phyloP scores from a whole-genome alignment of 2,888 invertebrate species.

The Tetranychus piercei region DNA sequence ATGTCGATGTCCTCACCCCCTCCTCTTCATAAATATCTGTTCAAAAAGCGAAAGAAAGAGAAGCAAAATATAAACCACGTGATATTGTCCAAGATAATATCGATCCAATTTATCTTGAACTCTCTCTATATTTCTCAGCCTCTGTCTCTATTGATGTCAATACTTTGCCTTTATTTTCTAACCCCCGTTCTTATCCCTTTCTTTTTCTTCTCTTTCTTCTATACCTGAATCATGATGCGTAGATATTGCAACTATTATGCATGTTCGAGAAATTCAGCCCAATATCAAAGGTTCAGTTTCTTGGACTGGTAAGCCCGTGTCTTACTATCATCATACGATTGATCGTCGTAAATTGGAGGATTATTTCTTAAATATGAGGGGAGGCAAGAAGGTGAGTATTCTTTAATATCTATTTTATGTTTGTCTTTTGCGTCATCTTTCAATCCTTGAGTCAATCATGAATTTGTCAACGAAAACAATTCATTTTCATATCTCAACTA shows the following conservation, averaged over 20 bases:
- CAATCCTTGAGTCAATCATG: neutral
- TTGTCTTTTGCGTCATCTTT: neutral
- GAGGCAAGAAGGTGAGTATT: slow-evolving; percentile 46
- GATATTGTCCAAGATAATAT: too few relatives aligned
- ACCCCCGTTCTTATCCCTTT: slow-evolving; percentile 1
- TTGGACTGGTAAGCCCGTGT: slow-evolving; percentile 97
- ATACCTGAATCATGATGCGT: slow-evolving; percentile 20
- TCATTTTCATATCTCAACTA: neutral
- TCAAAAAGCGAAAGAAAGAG: neutral
- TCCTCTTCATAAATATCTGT: neutral
- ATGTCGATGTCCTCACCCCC: slow-evolving; percentile 3
- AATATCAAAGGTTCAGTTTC: slow-evolving; percentile 75
- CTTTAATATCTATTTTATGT: neutral
- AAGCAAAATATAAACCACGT: too few relatives aligned
- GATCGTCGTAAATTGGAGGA: slow-evolving; percentile 84
- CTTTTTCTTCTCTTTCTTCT: neutral
- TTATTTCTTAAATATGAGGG: slow-evolving; percentile 85
- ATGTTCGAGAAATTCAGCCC: slow-evolving; percentile 87
- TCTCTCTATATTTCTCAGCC: neutral
- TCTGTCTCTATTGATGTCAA: neutral
- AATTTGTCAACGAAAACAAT: neutral
- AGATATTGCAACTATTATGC: slow-evolving; percentile 97
- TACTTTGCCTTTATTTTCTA: neutral
- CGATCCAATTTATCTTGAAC: too few relatives aligned
- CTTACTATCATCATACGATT: slow-evolving; percentile 93